Evolutionary conservation across 2,113 vertebrate genomes (phyloP).

Genomic region (Enhydra lutris): DNA sequence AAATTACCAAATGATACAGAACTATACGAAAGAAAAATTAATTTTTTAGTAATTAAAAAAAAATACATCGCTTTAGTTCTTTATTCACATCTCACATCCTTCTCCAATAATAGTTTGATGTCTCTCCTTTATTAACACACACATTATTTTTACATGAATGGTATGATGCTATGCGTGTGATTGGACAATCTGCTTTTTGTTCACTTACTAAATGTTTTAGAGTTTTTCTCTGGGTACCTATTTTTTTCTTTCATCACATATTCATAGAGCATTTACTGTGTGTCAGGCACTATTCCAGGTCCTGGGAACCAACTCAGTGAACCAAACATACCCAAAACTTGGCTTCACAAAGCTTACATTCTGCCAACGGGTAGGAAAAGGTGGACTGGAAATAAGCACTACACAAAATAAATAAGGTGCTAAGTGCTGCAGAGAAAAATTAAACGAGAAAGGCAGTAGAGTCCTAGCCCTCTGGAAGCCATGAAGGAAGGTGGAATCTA

Average conservation of each 20-base stretch:
- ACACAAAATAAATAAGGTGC: neutral
- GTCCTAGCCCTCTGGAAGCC: neutral
- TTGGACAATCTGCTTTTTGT: neutral
- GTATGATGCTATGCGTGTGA: neutral
- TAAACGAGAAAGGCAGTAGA: neutral
- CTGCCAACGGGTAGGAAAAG: neutral
- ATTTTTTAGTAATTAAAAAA: slow-evolving; percentile 31
- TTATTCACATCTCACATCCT: neutral
- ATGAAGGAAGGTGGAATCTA: no score
- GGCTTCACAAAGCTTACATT: neutral
- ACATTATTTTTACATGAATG: neutral
- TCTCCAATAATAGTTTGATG: neutral
- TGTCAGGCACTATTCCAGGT: neutral
- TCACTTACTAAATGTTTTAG: neutral
- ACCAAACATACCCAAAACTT: neutral
- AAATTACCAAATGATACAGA: neutral
- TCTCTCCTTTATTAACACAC: neutral
- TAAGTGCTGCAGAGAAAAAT: neutral
- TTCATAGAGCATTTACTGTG: neutral
- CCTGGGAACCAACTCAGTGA: neutral
- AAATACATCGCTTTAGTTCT: neutral
- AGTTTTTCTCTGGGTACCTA: neutral
- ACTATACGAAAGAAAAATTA: neutral
- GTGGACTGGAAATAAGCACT: neutral
- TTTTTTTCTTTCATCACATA: slow-evolving; percentile 8